Percentiles rank a stretch among this genome's conserved stretches.
Conservation (phyloP, 1,140 invertebrate genomes). For the Ridgeia piscesae region DNA sequence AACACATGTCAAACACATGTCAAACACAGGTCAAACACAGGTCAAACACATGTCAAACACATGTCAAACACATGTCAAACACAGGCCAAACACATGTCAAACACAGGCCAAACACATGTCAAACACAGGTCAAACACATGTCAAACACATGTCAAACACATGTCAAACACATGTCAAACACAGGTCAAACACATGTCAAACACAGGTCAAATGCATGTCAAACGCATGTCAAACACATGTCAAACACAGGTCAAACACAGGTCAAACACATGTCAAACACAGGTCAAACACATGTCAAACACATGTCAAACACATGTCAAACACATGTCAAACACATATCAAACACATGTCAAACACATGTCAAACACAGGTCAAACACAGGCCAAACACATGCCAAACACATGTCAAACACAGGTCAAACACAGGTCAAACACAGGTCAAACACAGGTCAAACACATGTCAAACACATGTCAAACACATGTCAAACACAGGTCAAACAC, state of each 20-base stretch:
- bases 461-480: background rate
- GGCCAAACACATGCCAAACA: no score
- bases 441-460: background rate
- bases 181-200: no score
- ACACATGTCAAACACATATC: no score
- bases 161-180: background rate
- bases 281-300: no score
- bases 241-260: background rate
- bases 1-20: background rate
- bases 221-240: background rate
- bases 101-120: background rate
- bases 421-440: no score
- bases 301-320: background rate
- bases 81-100: no score
- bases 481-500: no score
- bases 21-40: background rate
- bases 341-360: background rate
- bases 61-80: background rate
- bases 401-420: background rate
- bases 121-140: background rate
- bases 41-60: no score
- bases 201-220: no score
- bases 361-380: no score
- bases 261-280: background rate
- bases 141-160: no score